Evolutionary conservation across 2,113 vertebrate species (phyloP).

Genomic region (Lates calcarifer): DNA sequence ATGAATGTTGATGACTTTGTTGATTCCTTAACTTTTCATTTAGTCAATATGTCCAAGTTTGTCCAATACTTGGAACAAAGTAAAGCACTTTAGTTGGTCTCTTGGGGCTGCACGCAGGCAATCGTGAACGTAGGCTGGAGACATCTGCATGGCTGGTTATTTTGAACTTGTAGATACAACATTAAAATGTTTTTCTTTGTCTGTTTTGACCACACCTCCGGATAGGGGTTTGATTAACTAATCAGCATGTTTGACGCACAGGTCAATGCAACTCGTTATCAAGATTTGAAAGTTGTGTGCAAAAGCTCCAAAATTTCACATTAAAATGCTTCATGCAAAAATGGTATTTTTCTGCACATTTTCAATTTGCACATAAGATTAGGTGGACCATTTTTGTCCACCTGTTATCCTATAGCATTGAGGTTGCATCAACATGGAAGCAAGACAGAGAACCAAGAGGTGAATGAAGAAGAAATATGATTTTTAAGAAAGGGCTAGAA

Average conservation of each 20-base stretch:
- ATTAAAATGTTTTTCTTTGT: too few species aligned
- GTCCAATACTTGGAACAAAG: neutral
- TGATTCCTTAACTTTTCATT: neutral
- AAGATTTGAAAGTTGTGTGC: neutral
- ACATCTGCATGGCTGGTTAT: too few species aligned
- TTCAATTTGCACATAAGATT: too few species aligned
- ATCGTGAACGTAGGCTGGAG: too few species aligned
- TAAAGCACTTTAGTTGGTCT: too few species aligned
- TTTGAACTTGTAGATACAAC: too few species aligned
- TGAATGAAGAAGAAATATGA: neutral
- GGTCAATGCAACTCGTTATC: too few species aligned
- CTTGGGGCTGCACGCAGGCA: too few species aligned
- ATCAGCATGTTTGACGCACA: neutral
- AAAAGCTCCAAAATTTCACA: too few species aligned
- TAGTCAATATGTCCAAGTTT: neutral
- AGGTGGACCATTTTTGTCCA: neutral
- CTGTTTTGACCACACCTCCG: too few species aligned
- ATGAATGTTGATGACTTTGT: neutral
- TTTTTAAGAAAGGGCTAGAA: conserved; percentile 16
- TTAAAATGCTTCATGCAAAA: too few species aligned
- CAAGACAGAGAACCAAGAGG: neutral
- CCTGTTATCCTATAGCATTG: neutral
- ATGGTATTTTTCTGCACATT: too few species aligned
- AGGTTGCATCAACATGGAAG: neutral
- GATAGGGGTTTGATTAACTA: neutral